A percentile compares a stretch with the other conserved stretches of the same genome.
Evolutionary conservation across 2,888 invertebrate species (phyloP).

Genomic region (Hartigia nigra): DNA sequence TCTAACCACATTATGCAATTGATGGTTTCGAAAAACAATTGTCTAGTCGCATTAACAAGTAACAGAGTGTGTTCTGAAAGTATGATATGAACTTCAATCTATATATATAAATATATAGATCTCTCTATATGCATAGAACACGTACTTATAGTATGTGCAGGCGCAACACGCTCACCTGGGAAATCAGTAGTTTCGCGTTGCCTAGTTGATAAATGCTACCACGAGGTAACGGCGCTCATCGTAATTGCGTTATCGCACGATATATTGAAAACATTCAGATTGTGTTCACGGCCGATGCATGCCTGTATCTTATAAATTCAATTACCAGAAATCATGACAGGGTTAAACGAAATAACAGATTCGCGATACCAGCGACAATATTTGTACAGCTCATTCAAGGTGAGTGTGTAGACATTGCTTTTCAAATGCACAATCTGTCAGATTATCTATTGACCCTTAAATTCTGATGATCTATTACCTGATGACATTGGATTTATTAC

Average conservation of each 20-base stretch:
- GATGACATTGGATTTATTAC: background rate
- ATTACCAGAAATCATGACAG: background rate
- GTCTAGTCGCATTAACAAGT: background rate
- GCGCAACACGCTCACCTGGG: slow-evolving; percentile 40
- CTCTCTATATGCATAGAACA: background rate
- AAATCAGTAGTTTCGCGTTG: slow-evolving; percentile 45
- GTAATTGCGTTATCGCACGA: slow-evolving; percentile 25
- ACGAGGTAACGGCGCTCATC: background rate
- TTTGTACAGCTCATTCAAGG: background rate
- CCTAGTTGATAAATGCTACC: background rate
- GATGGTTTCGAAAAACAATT: background rate
- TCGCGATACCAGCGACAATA: background rate
- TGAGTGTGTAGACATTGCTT: background rate
- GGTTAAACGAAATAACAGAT: background rate
- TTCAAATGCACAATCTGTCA: background rate
- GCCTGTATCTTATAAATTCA: background rate
- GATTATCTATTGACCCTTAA: background rate
- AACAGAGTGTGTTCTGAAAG: no score
- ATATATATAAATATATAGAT: background rate
- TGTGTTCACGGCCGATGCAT: background rate
- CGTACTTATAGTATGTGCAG: slow-evolving; percentile 7
- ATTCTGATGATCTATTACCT: background rate
- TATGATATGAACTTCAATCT: background rate
- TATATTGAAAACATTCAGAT: slow-evolving; percentile 39
- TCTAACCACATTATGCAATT: background rate